Evolutionary conservation across 1,140 invertebrate species (phyloP), one percentile per base, ranked within the genome.

Genomic region (Megalopta genalis): DNA sequence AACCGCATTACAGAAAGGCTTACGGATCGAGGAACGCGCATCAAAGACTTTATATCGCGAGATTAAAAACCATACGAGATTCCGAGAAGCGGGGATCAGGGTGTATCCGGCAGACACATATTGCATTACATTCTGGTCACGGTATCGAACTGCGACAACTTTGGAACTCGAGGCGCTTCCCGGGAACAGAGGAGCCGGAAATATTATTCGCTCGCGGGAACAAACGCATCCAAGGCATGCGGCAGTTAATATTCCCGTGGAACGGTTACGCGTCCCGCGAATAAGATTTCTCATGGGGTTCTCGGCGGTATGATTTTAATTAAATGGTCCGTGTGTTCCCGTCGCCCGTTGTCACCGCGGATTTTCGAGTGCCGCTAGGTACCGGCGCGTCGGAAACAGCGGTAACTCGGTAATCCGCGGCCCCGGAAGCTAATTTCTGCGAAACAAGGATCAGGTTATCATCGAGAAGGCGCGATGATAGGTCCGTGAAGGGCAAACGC

Each of bases 201-300:
- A 70, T 52, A 70, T 70, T 62, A 70, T 70, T n/a, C 42, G 9
- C 3, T 10, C 25, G 9, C 21, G 12, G 8, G 18, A 16, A 12
- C 49, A 59, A 46, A 67, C 16, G 32, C 4, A 7, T 23, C 32
- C n/a, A 25, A 21, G 9, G n/a, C 4, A 23, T 2, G 10, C 23
- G 18, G 14, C 2, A 16, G 42, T 77, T 77, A 77, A 77, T 63
- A 52, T 77, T 52, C 67, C n/a, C 27, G 27, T 37, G 59, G 25
- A 69, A 39, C 57, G 60, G 21, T 6, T 23, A 4, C 25, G 1
- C 42, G 23, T 5, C 16, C 27, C 66, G 27, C 57, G 59, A 77
- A 52, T 62, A 77, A 77, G 75, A 77, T 77, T 77, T 77, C 75
- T 77, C 75, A 5, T 0, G 59, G 46, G 75, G 49, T 1, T 39